Evolutionary conservation across 2,888 invertebrate species (phyloP), one percentile per base, ranked within the genome.

Genomic region (Omphaloscelis lunosa): DNA sequence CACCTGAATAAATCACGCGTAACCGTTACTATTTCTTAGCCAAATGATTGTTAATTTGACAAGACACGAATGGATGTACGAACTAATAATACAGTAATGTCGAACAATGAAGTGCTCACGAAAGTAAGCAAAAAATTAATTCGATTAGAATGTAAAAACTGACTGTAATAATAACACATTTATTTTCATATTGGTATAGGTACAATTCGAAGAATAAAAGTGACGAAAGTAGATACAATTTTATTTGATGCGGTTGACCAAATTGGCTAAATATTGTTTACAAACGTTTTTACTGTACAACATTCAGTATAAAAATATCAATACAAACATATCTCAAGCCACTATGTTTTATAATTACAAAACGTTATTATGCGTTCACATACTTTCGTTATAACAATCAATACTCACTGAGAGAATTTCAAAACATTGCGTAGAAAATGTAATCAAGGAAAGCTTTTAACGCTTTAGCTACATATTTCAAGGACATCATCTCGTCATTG

Each of bases 11-110:
- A 94, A 93, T 94, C 92, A 93, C 90, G 77, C 83, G 81, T 92
- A 93, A 93, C 95, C 91, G 93, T 93, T 88, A 91, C 90, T 89
- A 89, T 89, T 91, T 90, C 90, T 88, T 86, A 87, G 85, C 90
- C 91, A 93, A 93, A 95, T 95, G 90, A 93, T 93, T 93, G 91
- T 92, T 95, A 94, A 95, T 94, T 93, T 93, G 95, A 93, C 92
- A 93, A 91, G 90, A 70, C 88, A 83, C 86, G 91, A 90, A 94
- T 92, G 89, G 89, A 93, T 92, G 90, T 91, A 92, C 93, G 90
- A 93, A 94, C 93, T 93, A 93, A 94, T 95, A 93, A 94, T 92
- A 93, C 87, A 88, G 82, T 88, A 79, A 79, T 88, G 85, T 76
- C 83, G 90, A 90, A 93, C 93, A 94, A 93, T 91, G 89, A 91